A percentile compares a stretch with the other conserved stretches of the same genome.
These are phyloP conservation scores for Pollenia amentaria DNA, from an alignment of 2,888 invertebrate species.

Conservation along the genomic window DNA sequence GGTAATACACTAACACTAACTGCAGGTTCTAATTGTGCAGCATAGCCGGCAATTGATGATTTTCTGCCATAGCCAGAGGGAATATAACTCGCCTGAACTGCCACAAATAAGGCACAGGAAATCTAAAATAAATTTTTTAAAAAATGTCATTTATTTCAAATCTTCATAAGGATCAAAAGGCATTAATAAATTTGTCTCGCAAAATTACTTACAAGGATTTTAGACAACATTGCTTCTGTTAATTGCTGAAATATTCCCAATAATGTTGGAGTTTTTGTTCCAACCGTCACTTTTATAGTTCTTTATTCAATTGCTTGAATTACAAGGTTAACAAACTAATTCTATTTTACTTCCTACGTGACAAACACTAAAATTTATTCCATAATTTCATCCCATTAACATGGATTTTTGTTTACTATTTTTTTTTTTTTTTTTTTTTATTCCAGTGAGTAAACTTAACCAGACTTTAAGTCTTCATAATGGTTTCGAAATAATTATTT, in stretches of 20 bases:
- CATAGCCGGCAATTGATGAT: conserved; percentile 46
- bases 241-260: conserved; percentile 52
- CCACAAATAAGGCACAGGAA: conserved; percentile 69
- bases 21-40: conserved; percentile 42
- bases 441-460: neutral
- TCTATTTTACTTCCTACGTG: conserved; percentile 73
- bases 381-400: conserved; percentile 50
- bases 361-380: conserved; percentile 69
- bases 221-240: conserved; percentile 62
- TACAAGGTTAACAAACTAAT: conserved; percentile 45
- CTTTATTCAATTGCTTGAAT: conserved; percentile 26
- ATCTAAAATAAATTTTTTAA: conserved; percentile 57
- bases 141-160: neutral
- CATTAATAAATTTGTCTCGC: neutral
- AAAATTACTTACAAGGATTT: conserved; percentile 75
- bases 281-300: conserved; percentile 62
- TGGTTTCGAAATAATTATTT: conserved; percentile 30
- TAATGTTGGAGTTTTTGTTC: conserved; percentile 46
- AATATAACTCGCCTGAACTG: conserved; percentile 57
- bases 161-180: neutral
- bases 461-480: conserved; percentile 10
- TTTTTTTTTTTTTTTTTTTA: neutral
- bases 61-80: conserved; percentile 5
- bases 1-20: conserved; percentile 36
- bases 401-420: conserved; percentile 20